Evolutionary conservation across 2,888 invertebrate genomes (phyloP).

Genomic region (Leucophenga montana): DNA sequence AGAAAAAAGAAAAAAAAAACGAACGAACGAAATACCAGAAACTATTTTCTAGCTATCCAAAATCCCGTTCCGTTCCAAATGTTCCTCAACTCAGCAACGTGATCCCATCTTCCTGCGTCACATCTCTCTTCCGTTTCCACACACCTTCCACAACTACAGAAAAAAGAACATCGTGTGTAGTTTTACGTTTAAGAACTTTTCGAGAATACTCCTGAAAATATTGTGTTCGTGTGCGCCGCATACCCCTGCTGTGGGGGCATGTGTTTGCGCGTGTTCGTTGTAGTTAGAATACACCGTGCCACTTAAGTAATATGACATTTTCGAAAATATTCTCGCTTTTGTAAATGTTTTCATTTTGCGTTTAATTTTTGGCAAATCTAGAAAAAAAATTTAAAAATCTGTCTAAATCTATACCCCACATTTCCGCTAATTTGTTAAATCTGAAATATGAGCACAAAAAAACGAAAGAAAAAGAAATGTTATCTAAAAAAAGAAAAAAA

Average conservation of each 20-base stretch:
- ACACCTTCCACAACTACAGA: neutral
- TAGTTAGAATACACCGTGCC: too few species aligned
- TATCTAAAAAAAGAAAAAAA: slow-evolving; percentile 6
- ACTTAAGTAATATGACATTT: too few species aligned
- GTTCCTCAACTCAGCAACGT: slow-evolving; percentile 18
- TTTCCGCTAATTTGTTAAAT: slow-evolving; percentile 5
- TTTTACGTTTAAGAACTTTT: neutral
- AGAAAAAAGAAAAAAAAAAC: neutral
- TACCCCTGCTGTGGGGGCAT: too few species aligned
- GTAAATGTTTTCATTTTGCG: too few species aligned
- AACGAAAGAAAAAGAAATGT: slow-evolving; percentile 33
- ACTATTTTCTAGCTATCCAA: slow-evolving; percentile 2
- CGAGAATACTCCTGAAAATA: slow-evolving; percentile 1
- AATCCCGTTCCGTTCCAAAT: slow-evolving; percentile 12
- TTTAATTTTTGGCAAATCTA: neutral
- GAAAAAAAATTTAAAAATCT: neutral
- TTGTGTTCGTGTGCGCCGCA: neutral
- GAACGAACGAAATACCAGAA: neutral
- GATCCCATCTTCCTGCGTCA: slow-evolving; percentile 12
- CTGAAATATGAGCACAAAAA: slow-evolving; percentile 7
- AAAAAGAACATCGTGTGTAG: neutral
- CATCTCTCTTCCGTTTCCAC: neutral
- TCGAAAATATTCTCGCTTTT: too few species aligned
- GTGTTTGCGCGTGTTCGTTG: too few species aligned
- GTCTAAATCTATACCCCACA: neutral